A percentile compares a stretch with the other conserved stretches of the same genome.
Evolutionary conservation across 1,140 invertebrate species (phyloP).

Genomic region (Prorops nasuta): DNA sequence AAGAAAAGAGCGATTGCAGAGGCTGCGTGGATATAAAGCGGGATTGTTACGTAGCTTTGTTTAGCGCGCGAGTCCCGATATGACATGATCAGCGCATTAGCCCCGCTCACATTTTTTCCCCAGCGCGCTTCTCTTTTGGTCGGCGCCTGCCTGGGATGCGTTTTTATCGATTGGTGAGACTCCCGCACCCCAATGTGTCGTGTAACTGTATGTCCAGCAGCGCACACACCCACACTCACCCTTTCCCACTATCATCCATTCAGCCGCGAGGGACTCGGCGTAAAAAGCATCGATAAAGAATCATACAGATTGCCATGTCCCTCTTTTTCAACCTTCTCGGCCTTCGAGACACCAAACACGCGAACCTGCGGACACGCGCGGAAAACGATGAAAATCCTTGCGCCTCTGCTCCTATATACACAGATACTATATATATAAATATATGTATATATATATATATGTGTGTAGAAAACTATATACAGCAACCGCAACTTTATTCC

Average conservation of each 20-base stretch:
- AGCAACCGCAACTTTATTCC: no score
- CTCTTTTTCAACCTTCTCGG: slow-evolving; percentile 45
- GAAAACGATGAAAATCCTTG: slow-evolving; percentile 4
- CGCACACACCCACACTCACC: slow-evolving; percentile 3
- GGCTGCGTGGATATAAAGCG: slow-evolving; percentile 28
- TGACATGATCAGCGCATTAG: slow-evolving; percentile 58
- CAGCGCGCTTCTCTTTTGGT: slow-evolving; percentile 48
- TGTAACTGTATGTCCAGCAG: slow-evolving; percentile 36
- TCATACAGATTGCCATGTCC: slow-evolving; percentile 55
- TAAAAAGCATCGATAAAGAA: slow-evolving; percentile 53
- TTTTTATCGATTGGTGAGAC: slow-evolving; percentile 57
- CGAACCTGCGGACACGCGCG: slow-evolving; percentile 17
- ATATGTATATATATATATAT: no score
- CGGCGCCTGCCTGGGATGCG: slow-evolving; percentile 57
- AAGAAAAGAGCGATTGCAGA: slow-evolving; percentile 17
- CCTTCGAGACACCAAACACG: slow-evolving; percentile 4
- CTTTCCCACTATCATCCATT: slow-evolving; percentile 17
- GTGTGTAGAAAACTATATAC: no score
- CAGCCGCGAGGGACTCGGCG: slow-evolving; percentile 30
- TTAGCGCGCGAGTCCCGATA: slow-evolving; percentile 48
- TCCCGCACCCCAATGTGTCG: slow-evolving; percentile 42
- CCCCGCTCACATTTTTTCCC: slow-evolving; percentile 52
- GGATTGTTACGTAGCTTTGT: no score
- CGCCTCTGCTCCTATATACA: background rate
- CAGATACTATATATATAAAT: slow-evolving; percentile 2